Percentiles rank a stretch among this genome's conserved stretches.
Conservation (phyloP, 2,888 invertebrate genomes). For the Ametastegia equiseti region DNA sequence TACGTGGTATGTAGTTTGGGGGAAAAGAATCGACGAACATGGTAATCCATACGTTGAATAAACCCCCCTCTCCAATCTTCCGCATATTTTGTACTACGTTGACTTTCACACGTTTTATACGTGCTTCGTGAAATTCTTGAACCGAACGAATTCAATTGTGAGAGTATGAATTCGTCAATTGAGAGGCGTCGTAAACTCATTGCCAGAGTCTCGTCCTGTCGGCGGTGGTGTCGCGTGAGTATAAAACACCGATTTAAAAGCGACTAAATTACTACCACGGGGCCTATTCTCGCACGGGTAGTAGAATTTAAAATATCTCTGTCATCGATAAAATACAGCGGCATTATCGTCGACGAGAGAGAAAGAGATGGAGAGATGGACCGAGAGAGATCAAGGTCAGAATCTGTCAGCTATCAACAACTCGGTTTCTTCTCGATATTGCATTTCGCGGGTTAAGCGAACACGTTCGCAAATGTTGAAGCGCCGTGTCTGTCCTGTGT, state of each 20-base stretch:
- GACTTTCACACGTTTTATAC: background rate
- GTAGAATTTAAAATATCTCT: slow-evolving; percentile 7
- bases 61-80: background rate
- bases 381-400: slow-evolving; percentile 23
- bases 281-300: no score
- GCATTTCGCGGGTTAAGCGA: background rate
- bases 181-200: background rate
- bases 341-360: background rate
- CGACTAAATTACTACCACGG: background rate
- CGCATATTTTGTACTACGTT: no score
- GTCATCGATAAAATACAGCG: background rate
- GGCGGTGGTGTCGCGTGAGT: background rate
- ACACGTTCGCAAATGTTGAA: background rate
- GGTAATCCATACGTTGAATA: background rate
- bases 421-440: background rate
- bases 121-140: background rate
- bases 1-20: slow-evolving; percentile 3
- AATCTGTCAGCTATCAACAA: background rate
- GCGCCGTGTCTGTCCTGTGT: no score
- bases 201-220: background rate
- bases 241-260: background rate
- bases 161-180: background rate
- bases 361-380: no score
- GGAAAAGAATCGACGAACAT: background rate
- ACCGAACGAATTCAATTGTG: background rate